Conservation (phyloP, 2,797 vertebrate species). For the Tarsius wallacei region DNA sequence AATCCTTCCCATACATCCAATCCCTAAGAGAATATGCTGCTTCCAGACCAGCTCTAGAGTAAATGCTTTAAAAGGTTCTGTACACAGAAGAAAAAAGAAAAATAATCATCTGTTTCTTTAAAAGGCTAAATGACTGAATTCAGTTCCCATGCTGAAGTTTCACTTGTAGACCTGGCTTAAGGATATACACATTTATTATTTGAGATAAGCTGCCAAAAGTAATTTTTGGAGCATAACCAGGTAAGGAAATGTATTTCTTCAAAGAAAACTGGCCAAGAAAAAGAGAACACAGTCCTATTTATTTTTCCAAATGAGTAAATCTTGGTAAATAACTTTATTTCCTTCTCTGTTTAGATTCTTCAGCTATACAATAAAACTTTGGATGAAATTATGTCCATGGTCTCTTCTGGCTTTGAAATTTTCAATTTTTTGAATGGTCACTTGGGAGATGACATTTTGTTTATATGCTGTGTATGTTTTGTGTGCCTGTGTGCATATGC, state of each 20-base stretch:
- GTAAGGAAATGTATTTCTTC: constrained; percentile 1
- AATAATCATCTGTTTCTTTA: neutral
- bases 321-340: neutral
- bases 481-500: neutral
- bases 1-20: too few species aligned
- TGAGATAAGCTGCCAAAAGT: constrained; percentile 56
- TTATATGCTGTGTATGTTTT: neutral
- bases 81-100: neutral
- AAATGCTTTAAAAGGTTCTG: too few species aligned
- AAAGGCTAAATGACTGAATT: constrained; percentile 27
- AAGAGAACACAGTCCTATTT: neutral
- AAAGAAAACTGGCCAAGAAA: neutral
- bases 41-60: too few species aligned
- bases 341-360: neutral
- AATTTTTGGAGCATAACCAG: constrained; percentile 51
- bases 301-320: constrained; percentile 13
- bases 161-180: neutral
- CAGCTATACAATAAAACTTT: neutral
- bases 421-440: neutral
- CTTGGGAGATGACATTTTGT: neutral
- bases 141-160: neutral
- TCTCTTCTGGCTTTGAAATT: neutral
- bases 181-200: constrained; percentile 67
- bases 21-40: too few species aligned
- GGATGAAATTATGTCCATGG: neutral